Evolutionary conservation across 2,113 vertebrate species (phyloP).

Genomic region (Circaetus cinerascens): DNA sequence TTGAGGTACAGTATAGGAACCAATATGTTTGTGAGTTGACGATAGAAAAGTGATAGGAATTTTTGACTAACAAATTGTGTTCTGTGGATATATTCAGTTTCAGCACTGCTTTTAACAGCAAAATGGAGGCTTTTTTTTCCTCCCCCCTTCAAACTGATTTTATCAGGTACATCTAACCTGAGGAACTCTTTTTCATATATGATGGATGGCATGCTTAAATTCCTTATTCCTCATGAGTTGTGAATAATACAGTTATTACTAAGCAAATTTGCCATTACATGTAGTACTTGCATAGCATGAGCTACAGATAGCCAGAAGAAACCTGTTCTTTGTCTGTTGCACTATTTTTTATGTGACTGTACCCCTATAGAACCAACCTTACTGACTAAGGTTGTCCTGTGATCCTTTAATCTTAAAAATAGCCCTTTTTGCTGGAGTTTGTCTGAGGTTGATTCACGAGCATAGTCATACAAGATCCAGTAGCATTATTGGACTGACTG

Average conservation of each 20-base stretch:
- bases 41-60: background rate
- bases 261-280: background rate
- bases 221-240: background rate
- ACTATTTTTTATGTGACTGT: background rate
- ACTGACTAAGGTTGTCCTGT: constrained; percentile 11
- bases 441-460: background rate
- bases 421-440: background rate
- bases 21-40: background rate
- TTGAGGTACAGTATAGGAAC: background rate
- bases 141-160: background rate
- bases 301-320: background rate
- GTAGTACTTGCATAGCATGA: background rate
- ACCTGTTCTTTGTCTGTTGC: background rate
- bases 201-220: background rate
- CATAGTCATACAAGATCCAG: background rate
- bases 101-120: background rate
- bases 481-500: background rate
- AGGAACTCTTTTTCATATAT: background rate
- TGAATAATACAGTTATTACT: background rate
- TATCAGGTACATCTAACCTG: background rate
- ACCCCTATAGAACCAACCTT: background rate
- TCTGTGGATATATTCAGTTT: background rate
- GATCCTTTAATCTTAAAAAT: constrained; percentile 16
- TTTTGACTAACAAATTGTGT: background rate
- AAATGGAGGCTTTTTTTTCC: background rate